Evolutionary conservation across 2,113 vertebrate genomes (phyloP).

Genomic region (Chamaea fasciata): DNA sequence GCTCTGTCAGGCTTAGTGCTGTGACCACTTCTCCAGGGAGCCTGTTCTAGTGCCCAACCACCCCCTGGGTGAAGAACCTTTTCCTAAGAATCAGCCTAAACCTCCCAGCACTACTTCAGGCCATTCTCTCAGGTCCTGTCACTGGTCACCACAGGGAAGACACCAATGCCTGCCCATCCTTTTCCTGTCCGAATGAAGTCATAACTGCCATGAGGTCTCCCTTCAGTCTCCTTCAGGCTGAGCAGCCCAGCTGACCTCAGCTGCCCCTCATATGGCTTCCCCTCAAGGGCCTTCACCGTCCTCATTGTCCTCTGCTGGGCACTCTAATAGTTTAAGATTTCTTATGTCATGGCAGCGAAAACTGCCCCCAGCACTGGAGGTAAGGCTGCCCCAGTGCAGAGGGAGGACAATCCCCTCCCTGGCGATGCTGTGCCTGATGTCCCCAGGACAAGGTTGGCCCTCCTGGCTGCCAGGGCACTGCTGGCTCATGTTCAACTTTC

Average conservation of each 20-base stretch:
- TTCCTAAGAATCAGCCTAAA: background rate
- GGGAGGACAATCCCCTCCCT: background rate
- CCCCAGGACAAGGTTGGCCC: accelerated
- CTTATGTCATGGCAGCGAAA: too few species aligned
- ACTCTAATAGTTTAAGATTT: background rate
- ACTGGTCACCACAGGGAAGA: background rate
- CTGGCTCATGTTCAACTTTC: accelerated
- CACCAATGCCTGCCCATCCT: background rate
- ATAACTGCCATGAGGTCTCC: background rate
- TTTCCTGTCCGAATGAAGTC: background rate
- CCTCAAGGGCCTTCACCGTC: background rate
- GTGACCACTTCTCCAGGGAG: background rate
- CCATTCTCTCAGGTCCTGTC: background rate
- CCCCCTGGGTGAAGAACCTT: background rate
- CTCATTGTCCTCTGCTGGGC: background rate
- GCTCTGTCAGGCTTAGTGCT: background rate
- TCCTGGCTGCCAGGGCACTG: background rate
- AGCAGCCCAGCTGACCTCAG: background rate
- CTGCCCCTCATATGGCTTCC: accelerated
- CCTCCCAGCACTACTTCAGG: background rate
- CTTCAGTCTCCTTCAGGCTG: background rate
- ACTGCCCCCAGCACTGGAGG: accelerated
- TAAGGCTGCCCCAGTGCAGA: accelerated
- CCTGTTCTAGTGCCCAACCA: background rate
- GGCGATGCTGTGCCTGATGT: accelerated